Evolutionary conservation across 2,113 vertebrate genomes (phyloP).

Genomic region (Calypte anna): DNA sequence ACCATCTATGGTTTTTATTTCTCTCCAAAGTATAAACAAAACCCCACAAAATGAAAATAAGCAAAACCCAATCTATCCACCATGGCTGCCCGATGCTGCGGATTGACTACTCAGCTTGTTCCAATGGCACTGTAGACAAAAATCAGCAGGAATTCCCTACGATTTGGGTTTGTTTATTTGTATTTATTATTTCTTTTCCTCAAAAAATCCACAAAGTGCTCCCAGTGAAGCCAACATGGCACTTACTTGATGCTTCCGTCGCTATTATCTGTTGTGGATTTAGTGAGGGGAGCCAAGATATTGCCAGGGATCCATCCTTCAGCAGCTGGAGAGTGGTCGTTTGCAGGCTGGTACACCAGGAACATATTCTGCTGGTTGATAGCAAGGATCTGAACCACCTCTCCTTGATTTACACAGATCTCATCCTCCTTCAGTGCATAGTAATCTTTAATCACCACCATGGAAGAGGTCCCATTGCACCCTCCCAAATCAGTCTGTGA

Average conservation of each 20-base stretch:
- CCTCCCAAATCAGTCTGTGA: conserved; percentile 82
- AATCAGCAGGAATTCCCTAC: conserved; percentile 73
- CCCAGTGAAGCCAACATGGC: conserved; percentile 79
- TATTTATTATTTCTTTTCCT: conserved; percentile 60
- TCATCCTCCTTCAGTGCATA: conserved; percentile 98
- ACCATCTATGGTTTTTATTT: conserved; percentile 77
- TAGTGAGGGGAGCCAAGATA: conserved; percentile 87
- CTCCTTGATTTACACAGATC: conserved; percentile 93
- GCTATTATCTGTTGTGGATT: conserved; percentile 87
- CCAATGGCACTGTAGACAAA: conserved; percentile 70
- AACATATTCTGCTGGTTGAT: conserved; percentile 98
- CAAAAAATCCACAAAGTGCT: conserved; percentile 81
- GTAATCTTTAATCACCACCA: conserved; percentile 95
- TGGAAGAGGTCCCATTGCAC: conserved; percentile 91
- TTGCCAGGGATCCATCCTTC: conserved; percentile 98
- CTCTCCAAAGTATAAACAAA: conserved; percentile 78
- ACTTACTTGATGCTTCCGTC: conserved; percentile 99
- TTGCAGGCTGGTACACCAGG: conserved; percentile 93
- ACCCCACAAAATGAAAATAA: conserved; percentile 60
- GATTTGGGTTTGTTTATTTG: conserved; percentile 53
- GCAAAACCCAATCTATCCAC: conserved; percentile 48
- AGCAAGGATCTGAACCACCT: conserved; percentile 94
- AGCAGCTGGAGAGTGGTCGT: conserved; percentile 90
- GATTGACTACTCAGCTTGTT: conserved; percentile 74
- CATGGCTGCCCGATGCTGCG: conserved; percentile 61